Percentiles rank a stretch among this genome's conserved stretches.
Conservation (phyloP, 2,113 vertebrate genomes). For the Pygoscelis antarcticus region DNA sequence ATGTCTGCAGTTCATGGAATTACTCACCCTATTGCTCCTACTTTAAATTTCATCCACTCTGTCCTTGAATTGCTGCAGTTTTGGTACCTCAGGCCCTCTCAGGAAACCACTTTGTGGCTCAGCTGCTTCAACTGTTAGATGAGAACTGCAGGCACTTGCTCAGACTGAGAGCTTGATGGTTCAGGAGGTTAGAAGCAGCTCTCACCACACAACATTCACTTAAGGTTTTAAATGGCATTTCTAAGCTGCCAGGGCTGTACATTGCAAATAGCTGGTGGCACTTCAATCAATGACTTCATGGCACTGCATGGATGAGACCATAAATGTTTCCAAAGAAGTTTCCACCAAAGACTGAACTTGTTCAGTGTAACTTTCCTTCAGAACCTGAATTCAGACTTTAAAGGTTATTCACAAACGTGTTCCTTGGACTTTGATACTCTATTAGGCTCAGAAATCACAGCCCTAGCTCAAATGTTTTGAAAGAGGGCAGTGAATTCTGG, state of each 20-base stretch:
- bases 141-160: neutral
- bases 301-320: neutral
- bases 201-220: neutral
- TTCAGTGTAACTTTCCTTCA: neutral
- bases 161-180: neutral
- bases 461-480: neutral
- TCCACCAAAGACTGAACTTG: neutral
- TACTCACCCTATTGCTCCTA: neutral
- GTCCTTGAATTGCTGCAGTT: neutral
- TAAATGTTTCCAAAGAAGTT: neutral
- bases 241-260: neutral
- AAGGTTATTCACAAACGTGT: neutral
- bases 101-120: neutral
- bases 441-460: neutral
- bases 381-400: neutral
- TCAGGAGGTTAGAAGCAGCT: neutral
- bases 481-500: neutral
- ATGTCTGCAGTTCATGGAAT: neutral
- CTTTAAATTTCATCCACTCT: neutral
- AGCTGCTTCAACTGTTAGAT: neutral
- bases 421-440: neutral
- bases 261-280: neutral
- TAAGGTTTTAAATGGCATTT: conserved; percentile 8
- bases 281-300: neutral
- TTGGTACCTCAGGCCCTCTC: neutral